Evolutionary conservation across 2,113 vertebrate species (phyloP).

Genomic region (Pandion haliaetus): DNA sequence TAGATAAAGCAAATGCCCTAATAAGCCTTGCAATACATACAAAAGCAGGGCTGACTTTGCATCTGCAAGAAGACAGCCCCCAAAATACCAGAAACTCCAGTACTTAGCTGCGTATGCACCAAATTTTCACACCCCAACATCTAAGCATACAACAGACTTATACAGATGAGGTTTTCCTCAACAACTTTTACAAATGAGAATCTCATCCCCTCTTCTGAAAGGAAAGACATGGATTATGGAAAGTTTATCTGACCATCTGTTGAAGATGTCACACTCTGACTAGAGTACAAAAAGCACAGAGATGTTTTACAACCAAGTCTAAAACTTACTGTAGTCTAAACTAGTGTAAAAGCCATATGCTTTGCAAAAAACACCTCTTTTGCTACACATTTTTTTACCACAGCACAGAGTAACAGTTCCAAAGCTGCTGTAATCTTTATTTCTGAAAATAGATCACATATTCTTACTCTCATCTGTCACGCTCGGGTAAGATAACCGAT

Average conservation of each 20-base stretch:
- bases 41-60: neutral
- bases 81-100: neutral
- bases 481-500: neutral
- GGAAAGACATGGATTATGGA: neutral
- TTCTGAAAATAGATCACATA: conserved; percentile 28
- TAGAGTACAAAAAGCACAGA: conserved; percentile 21
- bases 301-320: conserved; percentile 10
- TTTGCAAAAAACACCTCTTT: conserved; percentile 7
- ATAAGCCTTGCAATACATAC: conserved; percentile 63
- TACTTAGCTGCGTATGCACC: neutral
- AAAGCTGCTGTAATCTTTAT: conserved; percentile 17
- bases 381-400: neutral
- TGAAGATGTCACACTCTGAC: conserved; percentile 4
- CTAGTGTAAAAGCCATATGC: conserved; percentile 17
- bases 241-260: conserved; percentile 40
- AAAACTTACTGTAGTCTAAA: neutral
- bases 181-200: neutral
- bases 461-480: conserved; percentile 12
- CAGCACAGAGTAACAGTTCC: conserved; percentile 26
- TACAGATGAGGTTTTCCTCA: neutral
- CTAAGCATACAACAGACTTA: neutral
- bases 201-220: neutral
- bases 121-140: neutral
- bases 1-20: conserved; percentile 71
- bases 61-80: neutral